phyloP scores from a whole-genome alignment of 2,888 invertebrate genomes.

The Meteorus colon region DNA sequence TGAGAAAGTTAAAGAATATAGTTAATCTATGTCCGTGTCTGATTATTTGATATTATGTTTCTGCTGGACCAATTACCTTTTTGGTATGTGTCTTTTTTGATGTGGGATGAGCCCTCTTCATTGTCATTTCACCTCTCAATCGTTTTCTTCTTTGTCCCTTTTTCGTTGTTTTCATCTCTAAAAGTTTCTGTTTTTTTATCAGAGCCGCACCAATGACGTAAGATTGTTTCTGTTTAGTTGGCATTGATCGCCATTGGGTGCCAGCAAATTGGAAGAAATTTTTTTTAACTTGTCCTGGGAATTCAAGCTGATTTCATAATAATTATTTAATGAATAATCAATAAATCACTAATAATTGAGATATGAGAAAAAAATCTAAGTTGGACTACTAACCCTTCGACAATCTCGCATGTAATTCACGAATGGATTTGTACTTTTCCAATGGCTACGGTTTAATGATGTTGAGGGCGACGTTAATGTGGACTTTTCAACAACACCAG shows the following conservation, averaged over 20 bases:
- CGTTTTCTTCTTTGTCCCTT: neutral
- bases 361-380: neutral
- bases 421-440: conserved; percentile 65
- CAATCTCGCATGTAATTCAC: conserved; percentile 65
- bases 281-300: conserved; percentile 33
- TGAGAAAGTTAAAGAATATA: no score
- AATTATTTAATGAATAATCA: neutral
- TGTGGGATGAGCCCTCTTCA: conserved; percentile 38
- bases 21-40: no score
- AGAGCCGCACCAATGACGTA: conserved; percentile 60
- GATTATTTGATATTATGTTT: neutral
- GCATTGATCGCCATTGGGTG: conserved; percentile 62
- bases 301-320: neutral
- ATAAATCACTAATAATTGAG: neutral
- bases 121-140: conserved; percentile 29
- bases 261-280: conserved; percentile 60
- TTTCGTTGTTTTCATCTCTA: neutral
- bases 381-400: conserved; percentile 54
- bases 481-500: neutral
- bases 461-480: conserved; percentile 6
- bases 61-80: neutral
- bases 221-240: conserved; percentile 59
- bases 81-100: conserved; percentile 48
- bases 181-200: conserved; percentile 51
- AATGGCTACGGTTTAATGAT: conserved; percentile 36